Conservation (phyloP, 2,888 invertebrate species). For the Melinaea menophilus region DNA sequence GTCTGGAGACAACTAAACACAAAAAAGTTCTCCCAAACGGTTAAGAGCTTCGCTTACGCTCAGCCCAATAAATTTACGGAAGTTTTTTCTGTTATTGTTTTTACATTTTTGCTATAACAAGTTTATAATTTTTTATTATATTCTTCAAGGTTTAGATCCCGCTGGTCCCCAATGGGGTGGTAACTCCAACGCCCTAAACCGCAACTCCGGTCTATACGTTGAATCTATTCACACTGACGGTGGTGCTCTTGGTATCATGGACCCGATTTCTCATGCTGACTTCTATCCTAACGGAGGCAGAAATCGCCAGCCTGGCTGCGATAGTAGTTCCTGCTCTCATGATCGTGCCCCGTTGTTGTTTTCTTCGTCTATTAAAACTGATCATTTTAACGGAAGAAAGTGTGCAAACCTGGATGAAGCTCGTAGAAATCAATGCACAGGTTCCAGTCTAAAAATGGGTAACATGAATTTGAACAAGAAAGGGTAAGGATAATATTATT, state of each 20-base stretch:
- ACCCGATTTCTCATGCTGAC: conserved; percentile 41
- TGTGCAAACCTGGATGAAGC: conserved; percentile 36
- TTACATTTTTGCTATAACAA: not conserved
- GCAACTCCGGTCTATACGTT: conserved; percentile 41
- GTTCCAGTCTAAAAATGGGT: conserved; percentile 26
- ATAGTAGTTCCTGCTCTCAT: conserved; percentile 38
- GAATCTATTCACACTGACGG: conserved; percentile 51
- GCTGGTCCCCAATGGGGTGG: conserved; percentile 44
- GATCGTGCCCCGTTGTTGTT: conserved; percentile 36
- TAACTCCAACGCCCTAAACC: conserved; percentile 37
- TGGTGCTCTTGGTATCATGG: conserved; percentile 42
- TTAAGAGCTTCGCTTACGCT: not conserved
- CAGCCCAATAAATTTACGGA: not conserved
- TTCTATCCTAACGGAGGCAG: conserved; percentile 50
- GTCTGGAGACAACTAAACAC: too few relatives aligned
- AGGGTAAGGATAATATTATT: conserved; percentile 24
- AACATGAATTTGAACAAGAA: conserved; percentile 25
- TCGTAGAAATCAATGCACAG: conserved; percentile 21
- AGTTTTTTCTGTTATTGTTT: not conserved
- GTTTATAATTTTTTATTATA: not conserved
- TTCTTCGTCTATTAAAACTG: conserved; percentile 37
- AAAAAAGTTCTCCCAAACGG: too few relatives aligned
- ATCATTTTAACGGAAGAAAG: conserved; percentile 37
- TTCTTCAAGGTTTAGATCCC: conserved; percentile 45
- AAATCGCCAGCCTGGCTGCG: conserved; percentile 43